phyloP scores from a whole-genome alignment of 2,113 vertebrate species.

The Cygnus atratus region DNA sequence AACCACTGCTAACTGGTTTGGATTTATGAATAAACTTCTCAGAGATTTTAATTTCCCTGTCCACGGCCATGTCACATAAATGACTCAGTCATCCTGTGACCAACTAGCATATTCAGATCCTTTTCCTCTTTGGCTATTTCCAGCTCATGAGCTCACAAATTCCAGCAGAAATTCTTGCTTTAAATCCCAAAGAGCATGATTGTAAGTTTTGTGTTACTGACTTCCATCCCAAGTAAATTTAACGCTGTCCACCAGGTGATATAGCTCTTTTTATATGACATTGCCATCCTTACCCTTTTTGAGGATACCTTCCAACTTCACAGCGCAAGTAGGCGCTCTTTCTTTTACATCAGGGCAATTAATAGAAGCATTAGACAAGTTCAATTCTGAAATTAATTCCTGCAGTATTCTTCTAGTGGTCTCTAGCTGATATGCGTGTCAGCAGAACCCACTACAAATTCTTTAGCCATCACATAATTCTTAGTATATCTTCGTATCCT shows the following conservation, averaged over 20 bases:
- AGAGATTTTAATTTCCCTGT: neutral
- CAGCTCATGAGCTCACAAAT: neutral
- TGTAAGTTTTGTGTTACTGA: neutral
- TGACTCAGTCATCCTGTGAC: slow-evolving; percentile 30
- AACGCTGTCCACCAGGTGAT: neutral
- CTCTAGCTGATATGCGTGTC: neutral
- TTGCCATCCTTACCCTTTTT: neutral
- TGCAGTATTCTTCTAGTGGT: neutral
- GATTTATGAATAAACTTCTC: slow-evolving; percentile 22
- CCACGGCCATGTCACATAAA: neutral
- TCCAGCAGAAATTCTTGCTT: neutral
- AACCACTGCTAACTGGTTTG: slow-evolving; percentile 6
- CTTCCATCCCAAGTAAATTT: neutral
- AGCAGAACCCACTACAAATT: neutral
- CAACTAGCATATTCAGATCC: neutral
- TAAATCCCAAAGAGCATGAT: neutral
- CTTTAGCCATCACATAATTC: neutral
- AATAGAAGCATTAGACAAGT: neutral
- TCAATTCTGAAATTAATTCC: neutral
- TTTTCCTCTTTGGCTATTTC: neutral
- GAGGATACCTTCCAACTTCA: neutral
- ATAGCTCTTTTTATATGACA: neutral
- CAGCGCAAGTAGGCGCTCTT: neutral
- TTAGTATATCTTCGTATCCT: neutral
- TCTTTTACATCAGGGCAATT: neutral